A percentile compares a stretch with the other conserved stretches of the same genome.
Evolutionary conservation across 1,140 invertebrate genomes (phyloP).

Genomic region (Parasteatoda tepidariorum): DNA sequence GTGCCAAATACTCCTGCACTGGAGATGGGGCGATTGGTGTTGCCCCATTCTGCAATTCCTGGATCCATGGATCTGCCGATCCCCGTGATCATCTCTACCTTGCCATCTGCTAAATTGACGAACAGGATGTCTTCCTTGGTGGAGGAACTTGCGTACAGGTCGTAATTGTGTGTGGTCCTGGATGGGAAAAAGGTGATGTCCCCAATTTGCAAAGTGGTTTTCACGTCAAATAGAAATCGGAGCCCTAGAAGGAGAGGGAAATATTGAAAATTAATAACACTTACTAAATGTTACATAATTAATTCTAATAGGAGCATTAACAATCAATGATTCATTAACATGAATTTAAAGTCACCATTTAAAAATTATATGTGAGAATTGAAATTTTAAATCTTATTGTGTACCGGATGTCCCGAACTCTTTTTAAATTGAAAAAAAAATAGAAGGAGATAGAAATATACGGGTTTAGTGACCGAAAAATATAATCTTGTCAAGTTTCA

Average conservation of each 20-base stretch:
- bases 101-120: constrained; percentile 80
- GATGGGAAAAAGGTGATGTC: constrained; percentile 84
- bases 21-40: constrained; percentile 77
- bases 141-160: constrained; percentile 79
- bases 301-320: no score
- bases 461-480: no score
- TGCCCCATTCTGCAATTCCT: constrained; percentile 75
- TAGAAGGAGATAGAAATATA: no score
- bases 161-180: constrained; percentile 80
- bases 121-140: constrained; percentile 83
- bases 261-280: not conserved
- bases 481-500: no score
- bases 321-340: no score
- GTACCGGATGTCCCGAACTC: no score
- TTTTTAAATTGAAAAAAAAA: no score
- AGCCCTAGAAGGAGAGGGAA: constrained; percentile 69
- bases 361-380: not conserved
- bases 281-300: not conserved
- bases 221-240: constrained; percentile 81
- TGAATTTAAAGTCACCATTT: no score
- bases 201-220: constrained; percentile 81
- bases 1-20: constrained; percentile 80
- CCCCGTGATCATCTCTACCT: constrained; percentile 84
- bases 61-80: constrained; percentile 75
- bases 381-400: not conserved